Evolutionary conservation across 2,888 invertebrate genomes (phyloP).

Genomic region (Fragum fragum): DNA sequence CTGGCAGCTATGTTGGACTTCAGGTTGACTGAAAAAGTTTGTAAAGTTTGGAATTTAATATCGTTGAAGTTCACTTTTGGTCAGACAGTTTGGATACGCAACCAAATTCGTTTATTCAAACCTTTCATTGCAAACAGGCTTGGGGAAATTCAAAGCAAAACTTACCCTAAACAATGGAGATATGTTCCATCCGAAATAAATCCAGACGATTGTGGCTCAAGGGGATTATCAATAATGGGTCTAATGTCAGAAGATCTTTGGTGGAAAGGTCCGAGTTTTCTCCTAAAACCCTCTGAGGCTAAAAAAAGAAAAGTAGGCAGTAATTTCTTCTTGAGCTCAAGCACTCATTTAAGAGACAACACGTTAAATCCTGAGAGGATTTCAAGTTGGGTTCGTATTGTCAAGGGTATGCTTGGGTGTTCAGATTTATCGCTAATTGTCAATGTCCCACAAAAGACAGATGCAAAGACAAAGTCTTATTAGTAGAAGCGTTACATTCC

Average conservation of each 20-base stretch:
- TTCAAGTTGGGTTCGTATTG: no score
- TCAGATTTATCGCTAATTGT: constrained; percentile 40
- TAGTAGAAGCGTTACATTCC: no score
- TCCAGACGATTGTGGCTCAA: constrained; percentile 20
- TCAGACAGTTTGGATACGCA: constrained; percentile 53
- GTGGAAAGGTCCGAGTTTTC: constrained; percentile 55
- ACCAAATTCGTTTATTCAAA: constrained; percentile 47
- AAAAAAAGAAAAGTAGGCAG: no score
- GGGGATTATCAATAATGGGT: constrained; percentile 1
- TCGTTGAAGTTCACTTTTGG: constrained; percentile 29
- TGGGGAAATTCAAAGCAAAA: constrained; percentile 59
- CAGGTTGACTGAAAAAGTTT: not conserved
- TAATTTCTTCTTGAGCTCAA: no score
- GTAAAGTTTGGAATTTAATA: not conserved
- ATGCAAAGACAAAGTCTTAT: no score
- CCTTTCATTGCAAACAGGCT: constrained; percentile 66
- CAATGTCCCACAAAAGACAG: no score
- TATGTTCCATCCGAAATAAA: constrained; percentile 38
- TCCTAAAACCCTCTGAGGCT: no score
- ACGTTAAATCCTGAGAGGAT: no score
- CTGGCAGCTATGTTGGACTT: constrained; percentile 44
- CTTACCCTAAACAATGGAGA: constrained; percentile 49
- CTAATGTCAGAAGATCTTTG: constrained; percentile 14
- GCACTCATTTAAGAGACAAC: no score
- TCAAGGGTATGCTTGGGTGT: no score